Evolutionary conservation across 2,888 invertebrate genomes (phyloP), one percentile per base, ranked within the genome.

Genomic region (Drosophila aldrichi): DNA sequence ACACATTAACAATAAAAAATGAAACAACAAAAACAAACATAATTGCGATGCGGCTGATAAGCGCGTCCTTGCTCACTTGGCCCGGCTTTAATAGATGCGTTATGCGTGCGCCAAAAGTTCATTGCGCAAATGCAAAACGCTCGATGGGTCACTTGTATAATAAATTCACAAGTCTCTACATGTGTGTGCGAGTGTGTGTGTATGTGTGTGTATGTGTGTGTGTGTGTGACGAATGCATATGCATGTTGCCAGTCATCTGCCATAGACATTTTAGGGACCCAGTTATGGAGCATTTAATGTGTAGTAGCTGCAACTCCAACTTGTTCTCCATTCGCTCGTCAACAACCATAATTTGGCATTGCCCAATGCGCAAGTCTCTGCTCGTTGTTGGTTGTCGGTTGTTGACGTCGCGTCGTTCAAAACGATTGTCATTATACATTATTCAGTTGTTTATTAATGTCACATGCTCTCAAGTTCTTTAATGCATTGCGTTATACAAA

Each of bases 391-490:
- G n/a, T 7, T 38, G 38, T 38, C 10, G 66, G 34, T 12, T 20
- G 41, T 18, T 43, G 43, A 2, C 8, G 46, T 14, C 14, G 36
- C 36, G 59, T 41, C 59, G 68, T 51, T 43, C 64, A 41, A 58
- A 77, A 80, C 63, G 58, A 66, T 69, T 77, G 74, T 80, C 80
- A 80, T 80, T 80, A 82, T 82, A 70, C 77, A 79, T 81, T 72
- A 74, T 73, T 70, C 60, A 61, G 59, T 58, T 65, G 64, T 40
- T 62, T 70, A 78, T 78, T 81, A 78, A 82, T 82, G 81, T 81
- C 83, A 79, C 68, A 70, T 61, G 73, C 54, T 74, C 76, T 81
- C 69, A 70, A 79, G 83, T 65, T 79, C 70, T 74, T 68, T 44
- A 57, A 52, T 64, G 63, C 63, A 64, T 56, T 68, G 68, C 73